phyloP scores from a whole-genome alignment of 2,113 vertebrate genomes.

The Carlito syrichta region DNA sequence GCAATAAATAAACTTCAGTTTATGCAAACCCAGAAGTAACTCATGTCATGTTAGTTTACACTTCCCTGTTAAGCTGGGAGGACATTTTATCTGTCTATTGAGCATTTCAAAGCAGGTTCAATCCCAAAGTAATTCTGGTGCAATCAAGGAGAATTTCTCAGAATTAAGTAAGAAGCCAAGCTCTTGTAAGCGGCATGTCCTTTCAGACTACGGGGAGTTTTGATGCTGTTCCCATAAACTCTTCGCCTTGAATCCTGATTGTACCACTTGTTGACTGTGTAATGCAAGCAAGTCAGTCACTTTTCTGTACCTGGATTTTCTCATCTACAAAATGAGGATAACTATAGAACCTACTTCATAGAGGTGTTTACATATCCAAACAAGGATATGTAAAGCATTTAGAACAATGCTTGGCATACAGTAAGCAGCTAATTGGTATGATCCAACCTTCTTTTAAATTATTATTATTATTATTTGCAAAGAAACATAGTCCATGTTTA shows the following conservation, averaged over 20 bases:
- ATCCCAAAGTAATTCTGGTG: not conserved
- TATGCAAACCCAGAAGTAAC: not conserved
- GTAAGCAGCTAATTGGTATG: not conserved
- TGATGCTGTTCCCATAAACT: rapidly evolving
- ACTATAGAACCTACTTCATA: not conserved
- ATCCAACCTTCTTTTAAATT: not conserved
- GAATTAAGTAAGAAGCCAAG: not conserved
- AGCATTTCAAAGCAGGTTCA: not conserved
- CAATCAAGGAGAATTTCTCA: too few species aligned
- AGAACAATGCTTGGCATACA: rapidly evolving
- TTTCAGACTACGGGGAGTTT: rapidly evolving
- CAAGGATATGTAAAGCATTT: not conserved
- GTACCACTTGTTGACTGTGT: not conserved
- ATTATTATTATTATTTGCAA: not conserved
- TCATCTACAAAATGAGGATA: not conserved
- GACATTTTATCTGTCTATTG: not conserved
- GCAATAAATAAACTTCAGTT: not conserved
- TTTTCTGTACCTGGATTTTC: not conserved
- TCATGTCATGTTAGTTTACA: not conserved
- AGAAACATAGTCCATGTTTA: not conserved
- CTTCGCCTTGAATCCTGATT: rapidly evolving
- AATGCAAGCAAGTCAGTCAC: not conserved
- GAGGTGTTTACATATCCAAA: too few species aligned
- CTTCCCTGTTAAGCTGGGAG: not conserved
- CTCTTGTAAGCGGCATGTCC: not conserved